These are phyloP conservation scores for Sesamia nonagrioides DNA, from an alignment of 1,140 invertebrate genomes.

Conservation along the genomic window DNA sequence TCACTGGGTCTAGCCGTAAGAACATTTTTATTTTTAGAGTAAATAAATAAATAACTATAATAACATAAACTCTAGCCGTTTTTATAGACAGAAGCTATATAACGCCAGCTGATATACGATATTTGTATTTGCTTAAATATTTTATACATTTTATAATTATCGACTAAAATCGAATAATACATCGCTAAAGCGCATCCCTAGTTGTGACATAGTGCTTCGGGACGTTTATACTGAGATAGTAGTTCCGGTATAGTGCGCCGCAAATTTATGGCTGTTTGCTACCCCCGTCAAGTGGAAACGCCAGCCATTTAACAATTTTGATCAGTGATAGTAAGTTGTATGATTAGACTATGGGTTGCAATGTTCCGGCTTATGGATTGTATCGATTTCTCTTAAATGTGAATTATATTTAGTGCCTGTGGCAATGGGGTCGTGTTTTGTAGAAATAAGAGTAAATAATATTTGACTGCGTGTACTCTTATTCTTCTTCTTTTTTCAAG, in stretches of 20 bases:
- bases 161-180: not conserved
- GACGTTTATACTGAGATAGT: constrained; percentile 52
- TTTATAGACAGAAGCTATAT: too few relatives aligned
- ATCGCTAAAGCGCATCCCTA: not conserved
- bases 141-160: not conserved
- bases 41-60: too few relatives aligned
- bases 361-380: not conserved
- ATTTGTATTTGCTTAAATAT: not conserved
- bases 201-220: constrained; percentile 24
- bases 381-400: not conserved
- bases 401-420: not conserved
- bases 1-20: too few relatives aligned
- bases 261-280: constrained; percentile 56
- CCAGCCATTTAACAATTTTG: constrained; percentile 51
- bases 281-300: constrained; percentile 53
- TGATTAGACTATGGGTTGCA: not conserved
- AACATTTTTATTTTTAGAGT: too few relatives aligned
- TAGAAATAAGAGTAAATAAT: not conserved
- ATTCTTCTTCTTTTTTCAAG: too few relatives aligned
- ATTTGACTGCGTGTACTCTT: too few relatives aligned
- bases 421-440: not conserved
- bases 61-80: too few relatives aligned
- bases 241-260: constrained; percentile 46
- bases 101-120: too few relatives aligned
- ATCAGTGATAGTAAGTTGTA: constrained; percentile 36